Evolutionary conservation across 2,797 vertebrate genomes (phyloP).

Genomic region (Thalassophryne amazonica): DNA sequence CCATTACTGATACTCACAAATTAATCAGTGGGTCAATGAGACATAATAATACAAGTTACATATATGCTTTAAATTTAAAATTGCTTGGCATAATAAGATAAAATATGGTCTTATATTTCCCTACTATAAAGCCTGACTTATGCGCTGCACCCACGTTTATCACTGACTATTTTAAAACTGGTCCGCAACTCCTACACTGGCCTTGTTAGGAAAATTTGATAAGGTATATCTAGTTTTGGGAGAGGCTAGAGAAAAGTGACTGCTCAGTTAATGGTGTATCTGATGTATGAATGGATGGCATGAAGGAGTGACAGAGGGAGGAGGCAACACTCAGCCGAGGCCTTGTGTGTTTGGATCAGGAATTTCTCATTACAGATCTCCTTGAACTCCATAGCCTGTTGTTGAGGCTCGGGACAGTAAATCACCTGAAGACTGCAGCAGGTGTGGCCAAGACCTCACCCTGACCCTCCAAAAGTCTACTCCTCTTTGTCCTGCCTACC

Average conservation of each 20-base stretch:
- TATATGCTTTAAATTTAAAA: too few species aligned
- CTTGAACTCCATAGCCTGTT: constrained; percentile 83
- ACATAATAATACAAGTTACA: too few species aligned
- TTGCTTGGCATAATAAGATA: neutral
- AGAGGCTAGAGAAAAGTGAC: neutral
- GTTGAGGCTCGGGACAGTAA: constrained; percentile 72
- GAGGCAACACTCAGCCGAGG: constrained; percentile 47
- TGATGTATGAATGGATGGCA: constrained; percentile 40
- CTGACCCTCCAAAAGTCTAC: constrained; percentile 28
- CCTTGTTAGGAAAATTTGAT: neutral
- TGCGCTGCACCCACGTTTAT: neutral
- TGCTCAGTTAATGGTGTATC: constrained; percentile 8
- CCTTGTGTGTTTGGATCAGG: constrained; percentile 78
- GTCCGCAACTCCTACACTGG: neutral
- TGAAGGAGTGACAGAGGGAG: constrained; percentile 54
- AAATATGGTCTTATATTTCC: neutral
- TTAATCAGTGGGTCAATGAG: too few species aligned
- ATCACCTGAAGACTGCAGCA: constrained; percentile 79
- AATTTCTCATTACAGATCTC: constrained; percentile 86
- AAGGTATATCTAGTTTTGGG: neutral
- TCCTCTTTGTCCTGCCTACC: neutral
- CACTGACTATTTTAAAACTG: neutral
- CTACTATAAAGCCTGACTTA: neutral
- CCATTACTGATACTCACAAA: too few species aligned
- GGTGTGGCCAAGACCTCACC: constrained; percentile 70